Percentiles rank a stretch among this genome's conserved stretches.
Conservation (phyloP, 1,140 invertebrate species). For the Lasaia peninsularis region DNA sequence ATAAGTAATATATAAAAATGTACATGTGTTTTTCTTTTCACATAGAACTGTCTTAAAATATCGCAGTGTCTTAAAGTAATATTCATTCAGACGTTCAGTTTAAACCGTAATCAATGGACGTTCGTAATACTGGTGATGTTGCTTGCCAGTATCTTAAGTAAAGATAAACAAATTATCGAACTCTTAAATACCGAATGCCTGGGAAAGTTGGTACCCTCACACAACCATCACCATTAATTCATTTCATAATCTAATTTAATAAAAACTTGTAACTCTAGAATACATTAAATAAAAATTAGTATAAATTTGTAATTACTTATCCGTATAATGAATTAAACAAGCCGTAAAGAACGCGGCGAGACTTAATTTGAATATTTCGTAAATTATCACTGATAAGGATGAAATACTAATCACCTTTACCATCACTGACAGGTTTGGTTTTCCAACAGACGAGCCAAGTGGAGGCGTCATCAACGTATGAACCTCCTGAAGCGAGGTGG, state of each 20-base stretch:
- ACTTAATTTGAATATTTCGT: background rate
- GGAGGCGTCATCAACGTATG: conserved; percentile 96
- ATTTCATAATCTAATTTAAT: background rate
- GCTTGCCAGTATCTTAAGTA: too few relatives aligned
- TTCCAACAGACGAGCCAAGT: conserved; percentile 98
- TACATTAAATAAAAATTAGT: too few relatives aligned
- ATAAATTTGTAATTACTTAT: background rate
- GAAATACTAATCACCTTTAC: conserved; percentile 73
- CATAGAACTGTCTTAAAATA: too few relatives aligned
- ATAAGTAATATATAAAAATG: too few relatives aligned
- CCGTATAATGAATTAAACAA: background rate
- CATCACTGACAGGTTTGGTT: conserved; percentile 93
- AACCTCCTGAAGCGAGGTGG: conserved; percentile 89
- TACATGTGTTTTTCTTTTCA: too few relatives aligned
- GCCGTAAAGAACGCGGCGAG: background rate
- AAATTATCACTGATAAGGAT: conserved; percentile 34
- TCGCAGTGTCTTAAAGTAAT: too few relatives aligned
- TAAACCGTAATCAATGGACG: too few relatives aligned
- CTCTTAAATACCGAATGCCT: too few relatives aligned
- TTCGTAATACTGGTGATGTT: too few relatives aligned
- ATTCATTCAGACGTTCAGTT: too few relatives aligned
- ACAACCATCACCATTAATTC: background rate
- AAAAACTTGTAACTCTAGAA: background rate
- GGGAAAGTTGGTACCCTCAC: too few relatives aligned
- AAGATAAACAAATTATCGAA: too few relatives aligned